Evolutionary conservation across 2,113 vertebrate species (phyloP).

Genomic region (Anas platyrhynchos): DNA sequence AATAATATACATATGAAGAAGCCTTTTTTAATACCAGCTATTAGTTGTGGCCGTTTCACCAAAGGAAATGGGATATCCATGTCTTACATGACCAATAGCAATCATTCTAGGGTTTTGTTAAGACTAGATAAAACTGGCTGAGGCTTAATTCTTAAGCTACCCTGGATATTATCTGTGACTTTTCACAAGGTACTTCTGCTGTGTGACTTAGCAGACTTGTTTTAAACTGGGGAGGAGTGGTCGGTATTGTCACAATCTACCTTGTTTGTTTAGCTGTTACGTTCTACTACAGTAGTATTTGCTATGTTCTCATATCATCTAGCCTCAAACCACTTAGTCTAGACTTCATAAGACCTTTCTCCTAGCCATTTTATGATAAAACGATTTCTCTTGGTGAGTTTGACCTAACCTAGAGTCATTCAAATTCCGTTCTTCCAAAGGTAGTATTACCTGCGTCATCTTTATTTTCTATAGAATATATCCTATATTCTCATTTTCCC

Average conservation of each 20-base stretch:
- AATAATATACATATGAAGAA: conserved; percentile 27
- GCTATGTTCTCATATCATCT: not conserved
- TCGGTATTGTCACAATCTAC: not conserved
- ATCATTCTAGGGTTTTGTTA: not conserved
- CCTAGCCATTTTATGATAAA: not conserved
- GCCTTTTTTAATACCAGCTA: not conserved
- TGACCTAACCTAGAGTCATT: not conserved
- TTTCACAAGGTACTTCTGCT: not conserved
- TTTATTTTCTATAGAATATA: not conserved
- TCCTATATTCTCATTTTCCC: not conserved
- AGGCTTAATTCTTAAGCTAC: not conserved
- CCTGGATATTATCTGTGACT: not conserved
- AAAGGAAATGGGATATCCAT: not conserved
- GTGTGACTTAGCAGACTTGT: not conserved
- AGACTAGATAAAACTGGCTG: not conserved
- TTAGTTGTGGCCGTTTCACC: not conserved
- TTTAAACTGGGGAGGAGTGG: not conserved
- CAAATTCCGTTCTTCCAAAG: not conserved
- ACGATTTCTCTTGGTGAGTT: not conserved
- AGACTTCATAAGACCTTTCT: not conserved
- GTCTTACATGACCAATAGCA: not conserved
- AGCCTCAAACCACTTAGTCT: not conserved
- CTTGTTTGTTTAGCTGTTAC: not conserved
- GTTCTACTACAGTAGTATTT: not conserved
- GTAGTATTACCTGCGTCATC: not conserved